These are phyloP conservation scores for Cinclus mexicanus DNA, from an alignment of 2,113 vertebrate genomes.

Conservation along the genomic window DNA sequence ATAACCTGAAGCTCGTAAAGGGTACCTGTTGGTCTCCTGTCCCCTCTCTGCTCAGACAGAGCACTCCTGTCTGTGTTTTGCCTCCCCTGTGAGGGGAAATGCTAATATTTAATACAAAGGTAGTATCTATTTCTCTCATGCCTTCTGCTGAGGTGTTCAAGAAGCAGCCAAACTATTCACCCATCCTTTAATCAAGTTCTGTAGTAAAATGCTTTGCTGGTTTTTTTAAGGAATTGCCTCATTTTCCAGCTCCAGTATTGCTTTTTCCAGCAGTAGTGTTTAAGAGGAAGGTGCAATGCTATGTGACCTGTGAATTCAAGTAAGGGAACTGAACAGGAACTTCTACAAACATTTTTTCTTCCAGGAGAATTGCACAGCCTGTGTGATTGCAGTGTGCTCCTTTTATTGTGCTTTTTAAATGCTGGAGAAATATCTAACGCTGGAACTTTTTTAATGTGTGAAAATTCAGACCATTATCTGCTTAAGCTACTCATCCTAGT, in stretches of 20 bases:
- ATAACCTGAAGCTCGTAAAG: not conserved
- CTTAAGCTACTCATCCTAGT: not conserved
- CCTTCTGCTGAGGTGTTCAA: not conserved
- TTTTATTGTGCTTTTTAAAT: not conserved
- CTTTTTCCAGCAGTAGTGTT: not conserved
- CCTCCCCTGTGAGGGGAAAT: not conserved
- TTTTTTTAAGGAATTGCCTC: not conserved
- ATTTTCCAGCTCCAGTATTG: not conserved
- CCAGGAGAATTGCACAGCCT: not conserved
- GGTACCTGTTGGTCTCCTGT: slow-evolving; percentile 53
- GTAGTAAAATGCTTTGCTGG: slow-evolving; percentile 8
- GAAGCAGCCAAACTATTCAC: not conserved
- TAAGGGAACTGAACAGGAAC: slow-evolving; percentile 50
- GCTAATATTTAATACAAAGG: not conserved
- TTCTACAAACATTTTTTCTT: slow-evolving; percentile 50
- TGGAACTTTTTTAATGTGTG: not conserved
- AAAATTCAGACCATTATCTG: not conserved
- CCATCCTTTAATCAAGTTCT: not conserved
- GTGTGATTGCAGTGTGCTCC: not conserved
- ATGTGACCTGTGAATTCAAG: slow-evolving; percentile 66
- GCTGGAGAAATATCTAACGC: not conserved
- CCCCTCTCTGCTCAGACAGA: not conserved
- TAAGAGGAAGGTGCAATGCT: slow-evolving; percentile 44
- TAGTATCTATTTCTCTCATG: fast-evolving
- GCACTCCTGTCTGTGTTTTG: not conserved